Evolutionary conservation across 2,113 vertebrate genomes (phyloP).

Genomic region (Psittacula cyanocephala): DNA sequence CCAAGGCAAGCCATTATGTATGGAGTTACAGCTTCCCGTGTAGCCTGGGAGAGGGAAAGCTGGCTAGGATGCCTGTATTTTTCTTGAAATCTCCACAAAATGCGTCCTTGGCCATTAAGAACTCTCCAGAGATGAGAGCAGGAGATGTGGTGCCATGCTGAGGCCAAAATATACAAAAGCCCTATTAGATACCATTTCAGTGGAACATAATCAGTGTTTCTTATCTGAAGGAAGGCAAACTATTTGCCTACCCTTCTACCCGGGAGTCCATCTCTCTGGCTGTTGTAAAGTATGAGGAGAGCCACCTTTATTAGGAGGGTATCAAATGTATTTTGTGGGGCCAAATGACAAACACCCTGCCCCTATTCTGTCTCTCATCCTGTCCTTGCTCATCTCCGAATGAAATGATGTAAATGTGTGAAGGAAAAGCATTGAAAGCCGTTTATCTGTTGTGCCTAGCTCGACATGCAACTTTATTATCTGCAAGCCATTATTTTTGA

Average conservation of each 20-base stretch:
- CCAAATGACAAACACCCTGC: not conserved
- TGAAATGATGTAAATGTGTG: not conserved
- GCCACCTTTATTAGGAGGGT: not conserved
- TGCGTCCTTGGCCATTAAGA: not conserved
- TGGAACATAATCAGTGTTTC: not conserved
- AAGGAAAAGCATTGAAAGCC: not conserved
- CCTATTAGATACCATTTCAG: not conserved
- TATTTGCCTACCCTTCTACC: not conserved
- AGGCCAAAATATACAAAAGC: not conserved
- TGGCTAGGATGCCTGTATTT: not conserved
- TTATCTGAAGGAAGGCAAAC: not conserved
- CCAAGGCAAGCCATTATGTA: not conserved
- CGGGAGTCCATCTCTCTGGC: not conserved
- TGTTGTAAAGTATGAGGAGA: not conserved
- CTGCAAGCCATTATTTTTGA: not conserved
- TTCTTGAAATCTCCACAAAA: constrained; percentile 2
- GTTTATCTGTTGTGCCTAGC: not conserved
- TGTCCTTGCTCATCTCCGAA: not conserved
- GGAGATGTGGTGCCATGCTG: not conserved
- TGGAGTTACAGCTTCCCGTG: not conserved
- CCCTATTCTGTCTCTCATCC: not conserved
- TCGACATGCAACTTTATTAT: not conserved
- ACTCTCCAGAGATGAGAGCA: not conserved
- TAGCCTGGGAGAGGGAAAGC: not conserved
- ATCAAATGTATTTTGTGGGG: not conserved